phyloP scores from a whole-genome alignment of 2,113 vertebrate genomes.

The Perca schrenkii region DNA sequence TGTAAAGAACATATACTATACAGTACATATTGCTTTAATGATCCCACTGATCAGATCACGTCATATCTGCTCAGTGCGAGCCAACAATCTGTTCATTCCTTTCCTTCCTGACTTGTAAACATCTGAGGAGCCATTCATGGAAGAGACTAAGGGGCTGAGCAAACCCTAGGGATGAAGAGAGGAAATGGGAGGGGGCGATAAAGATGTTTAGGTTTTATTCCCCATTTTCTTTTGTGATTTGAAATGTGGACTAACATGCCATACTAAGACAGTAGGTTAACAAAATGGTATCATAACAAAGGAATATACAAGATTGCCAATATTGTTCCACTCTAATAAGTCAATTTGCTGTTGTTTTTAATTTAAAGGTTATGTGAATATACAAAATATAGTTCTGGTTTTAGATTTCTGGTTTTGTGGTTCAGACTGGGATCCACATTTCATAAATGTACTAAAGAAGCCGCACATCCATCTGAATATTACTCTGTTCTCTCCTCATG shows the following conservation, averaged over 20 bases:
- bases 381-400: background rate
- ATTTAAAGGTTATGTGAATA: background rate
- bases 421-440: background rate
- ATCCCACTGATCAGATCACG: constrained; percentile 16
- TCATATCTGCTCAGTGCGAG: constrained; percentile 60
- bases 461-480: background rate
- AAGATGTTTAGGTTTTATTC: constrained; percentile 50
- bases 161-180: constrained; percentile 61
- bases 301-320: background rate
- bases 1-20: background rate
- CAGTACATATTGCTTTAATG: constrained; percentile 16
- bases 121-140: constrained; percentile 53
- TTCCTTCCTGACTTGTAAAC: constrained; percentile 73
- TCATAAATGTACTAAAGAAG: background rate
- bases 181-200: constrained; percentile 69
- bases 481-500: constrained; percentile 2
- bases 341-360: background rate
- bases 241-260: background rate
- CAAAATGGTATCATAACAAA: constrained; percentile 8
- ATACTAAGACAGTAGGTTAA: background rate
- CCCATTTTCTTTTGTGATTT: constrained; percentile 36
- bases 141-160: constrained; percentile 49
- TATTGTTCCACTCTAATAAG: background rate
- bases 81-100: constrained; percentile 55
- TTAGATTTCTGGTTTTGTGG: background rate